phyloP scores from a whole-genome alignment of 2,113 vertebrate genomes.

The Hippocampus mohnikei region DNA sequence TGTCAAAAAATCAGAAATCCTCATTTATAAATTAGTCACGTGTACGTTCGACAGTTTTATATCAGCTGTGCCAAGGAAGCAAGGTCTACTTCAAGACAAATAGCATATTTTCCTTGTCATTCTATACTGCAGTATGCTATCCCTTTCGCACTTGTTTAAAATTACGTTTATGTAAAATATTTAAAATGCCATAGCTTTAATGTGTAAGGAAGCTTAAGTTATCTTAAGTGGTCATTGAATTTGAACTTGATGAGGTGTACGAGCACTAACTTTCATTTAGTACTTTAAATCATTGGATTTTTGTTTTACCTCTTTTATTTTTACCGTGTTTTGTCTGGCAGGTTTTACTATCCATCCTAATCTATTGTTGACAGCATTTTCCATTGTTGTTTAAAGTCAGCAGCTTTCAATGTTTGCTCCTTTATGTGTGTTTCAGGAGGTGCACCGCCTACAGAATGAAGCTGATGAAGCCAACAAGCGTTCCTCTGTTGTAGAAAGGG shows the following conservation, averaged over 20 bases:
- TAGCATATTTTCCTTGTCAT: not conserved
- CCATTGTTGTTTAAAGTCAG: not conserved
- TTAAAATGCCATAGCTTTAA: not conserved
- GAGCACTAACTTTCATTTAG: not conserved
- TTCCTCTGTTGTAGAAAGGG: constrained; percentile 82
- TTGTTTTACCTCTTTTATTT: not conserved
- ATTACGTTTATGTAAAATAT: not conserved
- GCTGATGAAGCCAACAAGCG: constrained; percentile 88
- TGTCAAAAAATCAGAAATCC: not conserved
- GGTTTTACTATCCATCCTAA: not conserved
- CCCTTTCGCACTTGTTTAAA: not conserved
- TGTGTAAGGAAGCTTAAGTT: not conserved
- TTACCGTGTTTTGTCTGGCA: not conserved
- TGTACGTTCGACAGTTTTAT: not conserved
- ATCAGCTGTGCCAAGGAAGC: no score
- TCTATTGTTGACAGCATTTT: not conserved
- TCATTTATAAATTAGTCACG: not conserved
- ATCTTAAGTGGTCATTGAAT: not conserved
- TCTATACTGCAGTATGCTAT: not conserved
- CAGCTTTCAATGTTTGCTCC: fast-evolving
- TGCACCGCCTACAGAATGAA: constrained; percentile 85
- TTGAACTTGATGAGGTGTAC: not conserved
- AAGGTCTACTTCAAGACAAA: not conserved
- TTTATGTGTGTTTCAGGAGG: constrained; percentile 76
- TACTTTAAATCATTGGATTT: not conserved